phyloP scores from a whole-genome alignment of 2,888 invertebrate genomes.

The Eupithecia centaureata region DNA sequence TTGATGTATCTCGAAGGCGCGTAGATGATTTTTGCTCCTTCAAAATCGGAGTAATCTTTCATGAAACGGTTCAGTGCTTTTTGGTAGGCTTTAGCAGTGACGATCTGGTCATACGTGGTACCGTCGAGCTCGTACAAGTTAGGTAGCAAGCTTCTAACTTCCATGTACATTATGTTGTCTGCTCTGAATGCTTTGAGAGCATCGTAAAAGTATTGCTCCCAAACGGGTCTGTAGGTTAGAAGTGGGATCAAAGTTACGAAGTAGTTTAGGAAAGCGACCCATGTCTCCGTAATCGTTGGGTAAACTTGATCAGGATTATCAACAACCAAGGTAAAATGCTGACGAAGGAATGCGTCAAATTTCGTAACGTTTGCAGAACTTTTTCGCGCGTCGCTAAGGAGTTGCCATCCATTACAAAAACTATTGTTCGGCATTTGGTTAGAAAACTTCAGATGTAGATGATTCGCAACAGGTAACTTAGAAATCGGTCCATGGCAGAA shows the following conservation, averaged over 20 bases:
- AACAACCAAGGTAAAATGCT: conserved; percentile 83
- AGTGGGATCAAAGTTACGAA: conserved; percentile 82
- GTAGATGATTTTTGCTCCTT: conserved; percentile 88
- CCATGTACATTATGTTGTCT: conserved; percentile 88
- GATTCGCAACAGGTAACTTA: conserved; percentile 50
- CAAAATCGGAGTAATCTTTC: conserved; percentile 85
- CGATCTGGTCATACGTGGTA: conserved; percentile 75
- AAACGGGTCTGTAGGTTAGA: conserved; percentile 85
- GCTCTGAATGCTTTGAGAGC: conserved; percentile 85
- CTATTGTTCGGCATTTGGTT: conserved; percentile 20
- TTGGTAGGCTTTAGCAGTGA: conserved; percentile 85
- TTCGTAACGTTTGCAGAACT: conserved; percentile 62
- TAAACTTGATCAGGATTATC: conserved; percentile 75
- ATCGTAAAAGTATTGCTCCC: conserved; percentile 87
- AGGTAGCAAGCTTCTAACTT: conserved; percentile 86
- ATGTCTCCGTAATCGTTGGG: conserved; percentile 81
- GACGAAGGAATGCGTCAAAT: conserved; percentile 81
- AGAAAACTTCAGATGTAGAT: conserved; percentile 6
- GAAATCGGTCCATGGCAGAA: conserved; percentile 64
- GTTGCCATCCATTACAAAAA: conserved; percentile 70
- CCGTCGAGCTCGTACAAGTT: conserved; percentile 87
- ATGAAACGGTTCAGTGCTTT: conserved; percentile 83
- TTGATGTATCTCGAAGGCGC: conserved; percentile 84
- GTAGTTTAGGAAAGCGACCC: conserved; percentile 83
- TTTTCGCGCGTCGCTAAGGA: conserved; percentile 72